Conservation (phyloP, 2,888 invertebrate genomes). For the Leptopterna dolabrata region DNA sequence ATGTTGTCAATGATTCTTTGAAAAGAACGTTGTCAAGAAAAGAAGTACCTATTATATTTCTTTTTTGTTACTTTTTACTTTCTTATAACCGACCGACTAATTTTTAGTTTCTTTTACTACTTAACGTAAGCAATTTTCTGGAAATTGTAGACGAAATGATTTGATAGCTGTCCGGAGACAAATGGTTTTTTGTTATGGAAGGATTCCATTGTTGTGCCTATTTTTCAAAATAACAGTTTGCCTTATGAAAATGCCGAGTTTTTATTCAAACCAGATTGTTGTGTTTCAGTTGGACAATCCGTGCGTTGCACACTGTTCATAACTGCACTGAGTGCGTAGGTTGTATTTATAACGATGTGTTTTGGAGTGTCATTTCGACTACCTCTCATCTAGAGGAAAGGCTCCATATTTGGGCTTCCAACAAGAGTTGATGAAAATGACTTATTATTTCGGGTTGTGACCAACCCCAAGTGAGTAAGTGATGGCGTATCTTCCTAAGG, state of each 20-base stretch:
- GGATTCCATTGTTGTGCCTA: slow-evolving; percentile 46
- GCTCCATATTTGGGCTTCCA: too few relatives aligned
- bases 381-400: too few relatives aligned
- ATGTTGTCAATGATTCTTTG: not conserved
- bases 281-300: not conserved
- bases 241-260: slow-evolving; percentile 32
- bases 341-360: too few relatives aligned
- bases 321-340: too few relatives aligned
- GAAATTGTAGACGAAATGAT: not conserved
- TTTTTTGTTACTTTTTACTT: not conserved
- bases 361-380: too few relatives aligned
- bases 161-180: not conserved
- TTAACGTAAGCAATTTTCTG: not conserved
- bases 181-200: slow-evolving; percentile 2
- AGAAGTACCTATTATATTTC: not conserved
- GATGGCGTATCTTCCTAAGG: too few relatives aligned
- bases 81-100: not conserved
- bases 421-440: too few relatives aligned
- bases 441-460: too few relatives aligned
- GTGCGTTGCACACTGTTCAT: too few relatives aligned
- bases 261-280: not conserved
- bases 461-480: too few relatives aligned
- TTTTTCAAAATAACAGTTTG: slow-evolving; percentile 50
- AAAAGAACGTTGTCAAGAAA: not conserved
- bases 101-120: not conserved